phyloP scores from a whole-genome alignment of 2,113 vertebrate species.

The Chloropsis cyanopogon region DNA sequence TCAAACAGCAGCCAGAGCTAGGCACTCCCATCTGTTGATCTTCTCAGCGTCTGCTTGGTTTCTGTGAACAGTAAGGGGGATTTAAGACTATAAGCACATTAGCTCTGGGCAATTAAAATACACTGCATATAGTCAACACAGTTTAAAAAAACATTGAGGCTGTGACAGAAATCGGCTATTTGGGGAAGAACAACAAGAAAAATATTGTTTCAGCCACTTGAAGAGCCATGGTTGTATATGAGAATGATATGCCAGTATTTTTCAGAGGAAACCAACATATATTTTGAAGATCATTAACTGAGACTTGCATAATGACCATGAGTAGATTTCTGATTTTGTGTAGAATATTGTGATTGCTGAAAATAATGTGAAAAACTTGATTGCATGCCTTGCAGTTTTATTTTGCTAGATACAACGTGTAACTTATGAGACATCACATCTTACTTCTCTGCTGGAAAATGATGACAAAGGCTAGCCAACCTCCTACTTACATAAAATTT shows the following conservation, averaged over 20 bases:
- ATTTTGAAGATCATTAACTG: background rate
- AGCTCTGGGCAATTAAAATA: constrained; percentile 29
- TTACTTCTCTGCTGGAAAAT: background rate
- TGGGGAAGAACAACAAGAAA: background rate
- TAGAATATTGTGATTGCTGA: background rate
- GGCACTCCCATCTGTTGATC: background rate
- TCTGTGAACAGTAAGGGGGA: background rate
- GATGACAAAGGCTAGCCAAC: background rate
- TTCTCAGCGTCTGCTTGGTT: background rate
- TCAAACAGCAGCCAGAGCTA: background rate
- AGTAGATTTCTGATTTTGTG: background rate
- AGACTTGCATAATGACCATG: background rate
- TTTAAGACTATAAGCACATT: constrained; percentile 4
- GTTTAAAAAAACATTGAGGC: background rate
- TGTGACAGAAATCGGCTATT: background rate
- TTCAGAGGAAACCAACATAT: background rate
- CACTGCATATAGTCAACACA: background rate
- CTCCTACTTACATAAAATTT: background rate
- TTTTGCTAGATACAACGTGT: background rate
- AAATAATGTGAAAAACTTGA: background rate
- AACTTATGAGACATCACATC: background rate
- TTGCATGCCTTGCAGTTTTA: background rate
- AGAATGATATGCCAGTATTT: background rate
- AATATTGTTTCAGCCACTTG: background rate
- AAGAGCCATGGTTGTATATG: background rate